Evolutionary conservation across 2,797 vertebrate species (phyloP).

Genomic region (Amniataba percoides): DNA sequence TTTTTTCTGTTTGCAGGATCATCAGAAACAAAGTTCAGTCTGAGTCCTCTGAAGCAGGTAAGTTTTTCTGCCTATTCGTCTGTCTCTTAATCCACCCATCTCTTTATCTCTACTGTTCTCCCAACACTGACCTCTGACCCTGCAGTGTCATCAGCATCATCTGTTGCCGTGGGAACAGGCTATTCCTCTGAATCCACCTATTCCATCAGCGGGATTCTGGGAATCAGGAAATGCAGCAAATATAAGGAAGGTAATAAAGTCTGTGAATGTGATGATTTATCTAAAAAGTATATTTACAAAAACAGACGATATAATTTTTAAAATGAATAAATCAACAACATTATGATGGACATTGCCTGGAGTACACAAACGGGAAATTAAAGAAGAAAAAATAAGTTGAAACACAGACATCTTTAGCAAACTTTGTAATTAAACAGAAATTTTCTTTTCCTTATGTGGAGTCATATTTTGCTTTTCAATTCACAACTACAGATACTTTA

Average conservation of each 20-base stretch:
- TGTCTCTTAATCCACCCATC: neutral
- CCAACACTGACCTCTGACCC: slow-evolving; percentile 32
- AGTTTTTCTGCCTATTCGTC: neutral
- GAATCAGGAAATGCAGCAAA: slow-evolving; percentile 61
- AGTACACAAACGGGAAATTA: no score
- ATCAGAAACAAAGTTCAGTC: slow-evolving; percentile 67
- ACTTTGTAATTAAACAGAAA: neutral
- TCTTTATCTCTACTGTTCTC: slow-evolving; percentile 13
- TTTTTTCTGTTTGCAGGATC: slow-evolving; percentile 62
- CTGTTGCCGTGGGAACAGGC: slow-evolving; percentile 30
- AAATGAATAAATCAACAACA: no score
- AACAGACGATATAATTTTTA: neutral
- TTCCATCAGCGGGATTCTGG: slow-evolving; percentile 69
- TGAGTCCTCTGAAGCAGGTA: slow-evolving; percentile 54
- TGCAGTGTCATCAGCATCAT: slow-evolving; percentile 49
- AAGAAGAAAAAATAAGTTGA: no score
- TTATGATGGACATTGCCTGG: no score
- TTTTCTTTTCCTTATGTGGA: neutral
- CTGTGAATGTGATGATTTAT: neutral
- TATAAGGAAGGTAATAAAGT: slow-evolving; percentile 51
- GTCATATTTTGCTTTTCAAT: no score
- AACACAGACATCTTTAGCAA: no score
- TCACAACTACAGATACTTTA: neutral
- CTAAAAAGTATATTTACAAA: no score
- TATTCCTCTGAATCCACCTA: slow-evolving; percentile 55